Conservation (phyloP, 2,113 vertebrate genomes). For the Helogale parvula region DNA sequence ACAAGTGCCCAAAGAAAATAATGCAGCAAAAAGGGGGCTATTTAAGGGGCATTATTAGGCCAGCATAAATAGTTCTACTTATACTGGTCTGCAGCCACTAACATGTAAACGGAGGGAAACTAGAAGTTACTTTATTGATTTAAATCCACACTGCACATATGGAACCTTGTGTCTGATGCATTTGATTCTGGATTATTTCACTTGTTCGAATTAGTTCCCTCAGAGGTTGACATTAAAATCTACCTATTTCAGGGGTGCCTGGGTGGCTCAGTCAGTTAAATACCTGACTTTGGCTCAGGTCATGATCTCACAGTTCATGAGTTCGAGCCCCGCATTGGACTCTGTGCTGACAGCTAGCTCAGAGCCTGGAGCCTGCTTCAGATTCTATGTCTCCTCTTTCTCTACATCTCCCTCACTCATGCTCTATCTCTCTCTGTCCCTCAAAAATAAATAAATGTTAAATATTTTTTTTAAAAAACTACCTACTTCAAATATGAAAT, state of each 20-base stretch:
- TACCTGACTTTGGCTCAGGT: too few species aligned
- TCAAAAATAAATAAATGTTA: too few species aligned
- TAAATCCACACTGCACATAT: background rate
- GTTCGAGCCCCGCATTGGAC: too few species aligned
- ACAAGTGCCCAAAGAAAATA: too few species aligned
- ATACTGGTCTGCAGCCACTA: background rate
- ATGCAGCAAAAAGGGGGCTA: background rate
- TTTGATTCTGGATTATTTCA: constrained; percentile 44
- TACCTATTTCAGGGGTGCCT: too few species aligned
- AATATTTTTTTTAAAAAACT: background rate
- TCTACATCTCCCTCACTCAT: too few species aligned
- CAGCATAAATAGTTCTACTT: background rate
- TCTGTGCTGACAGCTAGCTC: too few species aligned
- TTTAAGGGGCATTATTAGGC: constrained; percentile 33
- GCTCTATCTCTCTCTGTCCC: too few species aligned
- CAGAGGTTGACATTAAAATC: background rate
- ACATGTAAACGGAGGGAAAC: background rate
- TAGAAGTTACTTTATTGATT: background rate
- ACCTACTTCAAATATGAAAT: constrained; percentile 41
- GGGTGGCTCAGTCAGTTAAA: too few species aligned
- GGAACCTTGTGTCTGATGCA: background rate
- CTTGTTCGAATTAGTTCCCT: background rate
- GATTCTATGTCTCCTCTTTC: too few species aligned
- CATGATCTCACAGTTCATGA: too few species aligned
- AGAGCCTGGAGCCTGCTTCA: too few species aligned